Base-by-base conservation (phyloP, 2,113 vertebrate species). In the Epinephelus lanceolatus region DNA sequence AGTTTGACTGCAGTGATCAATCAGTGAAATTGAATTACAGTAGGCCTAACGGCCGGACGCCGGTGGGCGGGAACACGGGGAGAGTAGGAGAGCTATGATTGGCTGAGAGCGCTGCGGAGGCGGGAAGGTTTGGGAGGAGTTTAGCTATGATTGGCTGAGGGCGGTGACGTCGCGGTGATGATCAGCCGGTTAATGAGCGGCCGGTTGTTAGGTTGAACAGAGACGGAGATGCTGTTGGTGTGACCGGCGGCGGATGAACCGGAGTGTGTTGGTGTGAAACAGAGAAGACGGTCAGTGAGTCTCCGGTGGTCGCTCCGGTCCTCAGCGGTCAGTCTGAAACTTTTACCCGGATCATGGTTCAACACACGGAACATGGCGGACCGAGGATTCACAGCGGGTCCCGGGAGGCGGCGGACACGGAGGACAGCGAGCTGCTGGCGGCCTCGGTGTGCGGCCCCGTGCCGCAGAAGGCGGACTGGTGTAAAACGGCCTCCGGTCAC, bases 401-500 rank as follows among this genome's bases (percentile, higher is more conserved):
- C 94, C 94, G 47, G 13, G 47, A 96, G 70, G 95, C 95, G 78
- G 94, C 96, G 81, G 96, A 97, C 81, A 95, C 96, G 1, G 97
- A 97, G 90, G 96, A 97, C 79, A 93, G 95, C 69, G 96, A 96
- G 80, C 95, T 96, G 89, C 95, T 96, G 96, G 47, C 81, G 71
- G 81, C 52, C 42, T 65, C 73, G 18, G 96, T 96, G 70, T 94
- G 96, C 91, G 96, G 97, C 94, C 95, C 96, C 1, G 96, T 93
- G 23, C 95, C 96, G 81, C 92, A 95, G 87, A 96, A 96, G 66
- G 96, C 96, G 78, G 97, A 98, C 96, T 98, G 97, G 97, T 98
- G 98, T 90, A 97, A 97, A 82, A 98, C 97, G 2, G 97, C 97
- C 3, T 96, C 96, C 21, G 97, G 97, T 17, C 98, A 99, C 94